Conservation (phyloP, 2,797 vertebrate species). For the Lepus oiostolus region DNA sequence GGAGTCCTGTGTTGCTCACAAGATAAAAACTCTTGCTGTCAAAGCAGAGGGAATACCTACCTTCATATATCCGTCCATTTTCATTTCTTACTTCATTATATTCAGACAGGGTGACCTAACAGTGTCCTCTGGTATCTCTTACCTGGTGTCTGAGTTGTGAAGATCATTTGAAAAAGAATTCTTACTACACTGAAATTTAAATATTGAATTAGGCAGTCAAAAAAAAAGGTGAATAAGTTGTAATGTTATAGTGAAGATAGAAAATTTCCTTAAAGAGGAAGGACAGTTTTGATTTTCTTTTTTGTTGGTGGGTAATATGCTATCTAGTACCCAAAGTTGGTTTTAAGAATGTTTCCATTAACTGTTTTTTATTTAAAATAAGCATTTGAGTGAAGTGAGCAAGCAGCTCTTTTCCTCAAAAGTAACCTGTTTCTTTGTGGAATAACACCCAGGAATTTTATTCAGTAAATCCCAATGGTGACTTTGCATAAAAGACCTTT, state of each 20-base stretch:
- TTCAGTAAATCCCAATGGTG: constrained; percentile 3
- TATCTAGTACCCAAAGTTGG: constrained; percentile 23
- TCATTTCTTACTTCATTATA: constrained; percentile 63
- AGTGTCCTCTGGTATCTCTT: constrained; percentile 59
- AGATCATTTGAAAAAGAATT: constrained; percentile 59
- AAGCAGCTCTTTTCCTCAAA: constrained; percentile 54
- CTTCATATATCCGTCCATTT: constrained; percentile 62
- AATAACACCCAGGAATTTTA: constrained; percentile 36
- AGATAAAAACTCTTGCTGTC: constrained; percentile 38
- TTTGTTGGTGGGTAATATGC: constrained; percentile 33
- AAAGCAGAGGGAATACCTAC: constrained; percentile 5
- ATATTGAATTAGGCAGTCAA: constrained; percentile 15
- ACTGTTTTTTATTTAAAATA: constrained; percentile 49
- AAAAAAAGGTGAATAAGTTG: constrained; percentile 6
- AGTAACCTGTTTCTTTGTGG: constrained; percentile 18
- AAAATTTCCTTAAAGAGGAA: constrained; percentile 65
- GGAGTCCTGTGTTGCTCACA: background rate
- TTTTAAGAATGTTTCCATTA: background rate
- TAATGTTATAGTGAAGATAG: constrained; percentile 60
- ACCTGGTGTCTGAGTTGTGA: constrained; percentile 48
- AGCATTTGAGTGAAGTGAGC: constrained; percentile 60
- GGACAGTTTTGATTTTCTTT: constrained; percentile 48
- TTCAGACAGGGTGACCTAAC: constrained; percentile 50
- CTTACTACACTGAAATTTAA: constrained; percentile 51
- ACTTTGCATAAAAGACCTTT: constrained; percentile 18